A percentile compares a stretch with the other conserved stretches of the same genome.
Conservation (phyloP, 2,113 vertebrate species). For the Phyllostomus hastatus region DNA sequence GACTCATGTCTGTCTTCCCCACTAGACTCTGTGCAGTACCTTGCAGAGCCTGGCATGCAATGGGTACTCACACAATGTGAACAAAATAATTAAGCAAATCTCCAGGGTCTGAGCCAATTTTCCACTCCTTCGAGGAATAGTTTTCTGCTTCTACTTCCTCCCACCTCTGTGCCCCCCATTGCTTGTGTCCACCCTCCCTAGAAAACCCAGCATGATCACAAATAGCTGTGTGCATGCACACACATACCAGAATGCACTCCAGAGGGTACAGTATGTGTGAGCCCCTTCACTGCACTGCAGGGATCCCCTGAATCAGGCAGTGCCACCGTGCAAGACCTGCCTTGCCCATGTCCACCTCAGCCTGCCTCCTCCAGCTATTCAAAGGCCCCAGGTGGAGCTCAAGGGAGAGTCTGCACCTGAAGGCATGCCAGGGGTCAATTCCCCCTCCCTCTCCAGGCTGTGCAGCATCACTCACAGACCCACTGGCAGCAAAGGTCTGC, state of each 20-base stretch:
- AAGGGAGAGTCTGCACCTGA: background rate
- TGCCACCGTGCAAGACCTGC: background rate
- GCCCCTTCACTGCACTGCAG: background rate
- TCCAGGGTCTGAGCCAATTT: background rate
- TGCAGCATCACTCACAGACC: background rate
- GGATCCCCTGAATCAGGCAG: background rate
- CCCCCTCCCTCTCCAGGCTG: background rate
- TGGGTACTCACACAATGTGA: background rate
- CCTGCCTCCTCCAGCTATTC: background rate
- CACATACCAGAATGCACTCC: background rate
- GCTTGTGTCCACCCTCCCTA: background rate
- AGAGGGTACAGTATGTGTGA: background rate
- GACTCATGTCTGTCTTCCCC: background rate
- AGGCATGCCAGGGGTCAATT: background rate
- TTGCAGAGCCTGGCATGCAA: background rate
- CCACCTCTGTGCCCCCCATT: background rate
- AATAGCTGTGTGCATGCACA: background rate
- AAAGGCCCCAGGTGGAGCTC: background rate
- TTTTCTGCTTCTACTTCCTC: background rate
- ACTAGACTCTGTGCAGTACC: background rate
- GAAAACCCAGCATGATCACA: background rate
- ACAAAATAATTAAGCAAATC: background rate
- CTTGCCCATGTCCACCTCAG: background rate
- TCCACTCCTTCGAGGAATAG: background rate
- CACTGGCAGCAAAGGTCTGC: background rate